phyloP scores from a whole-genome alignment of 2,113 vertebrate species.

The Chaenogobius annularis region DNA sequence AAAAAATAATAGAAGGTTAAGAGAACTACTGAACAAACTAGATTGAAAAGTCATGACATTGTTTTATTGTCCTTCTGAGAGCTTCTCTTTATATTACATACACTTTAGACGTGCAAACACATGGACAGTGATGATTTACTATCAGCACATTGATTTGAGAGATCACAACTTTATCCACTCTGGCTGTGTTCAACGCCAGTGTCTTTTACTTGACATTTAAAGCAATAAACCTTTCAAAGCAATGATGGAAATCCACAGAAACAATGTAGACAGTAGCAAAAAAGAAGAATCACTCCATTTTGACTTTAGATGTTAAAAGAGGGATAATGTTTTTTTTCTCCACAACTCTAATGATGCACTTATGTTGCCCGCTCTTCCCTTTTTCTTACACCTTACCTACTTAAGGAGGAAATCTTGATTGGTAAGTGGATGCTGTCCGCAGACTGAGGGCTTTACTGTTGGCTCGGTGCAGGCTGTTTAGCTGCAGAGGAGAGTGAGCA shows the following conservation, averaged over 20 bases:
- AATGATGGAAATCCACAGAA: not conserved
- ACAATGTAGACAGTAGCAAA: not conserved
- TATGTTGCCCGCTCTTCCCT: constrained; percentile 99
- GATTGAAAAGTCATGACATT: constrained; percentile 9
- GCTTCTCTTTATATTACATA: constrained; percentile 21
- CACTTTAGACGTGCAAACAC: constrained; percentile 20
- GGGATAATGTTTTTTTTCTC: constrained; percentile 96
- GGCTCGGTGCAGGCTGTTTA: constrained; percentile 84
- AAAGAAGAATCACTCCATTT: not conserved
- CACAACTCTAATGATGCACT: constrained; percentile 99
- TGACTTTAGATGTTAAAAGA: constrained; percentile 79
- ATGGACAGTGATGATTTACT: constrained; percentile 29
- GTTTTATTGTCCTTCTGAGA: constrained; percentile 33
- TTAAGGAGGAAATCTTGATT: constrained; percentile 99
- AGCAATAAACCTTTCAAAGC: not conserved
- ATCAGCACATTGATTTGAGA: constrained; percentile 29
- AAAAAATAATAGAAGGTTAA: not conserved
- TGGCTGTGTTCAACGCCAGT: not conserved
- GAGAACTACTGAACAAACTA: constrained; percentile 4
- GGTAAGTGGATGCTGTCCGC: constrained; percentile 99
- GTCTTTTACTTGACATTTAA: constrained; percentile 7
- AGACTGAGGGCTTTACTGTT: constrained; percentile 96
- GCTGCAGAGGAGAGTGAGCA: constrained; percentile 76
- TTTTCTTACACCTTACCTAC: constrained; percentile 99
- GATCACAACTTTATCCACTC: constrained; percentile 11